Evolutionary conservation across 2,113 vertebrate species (phyloP).

Genomic region (Solea senegalensis): DNA sequence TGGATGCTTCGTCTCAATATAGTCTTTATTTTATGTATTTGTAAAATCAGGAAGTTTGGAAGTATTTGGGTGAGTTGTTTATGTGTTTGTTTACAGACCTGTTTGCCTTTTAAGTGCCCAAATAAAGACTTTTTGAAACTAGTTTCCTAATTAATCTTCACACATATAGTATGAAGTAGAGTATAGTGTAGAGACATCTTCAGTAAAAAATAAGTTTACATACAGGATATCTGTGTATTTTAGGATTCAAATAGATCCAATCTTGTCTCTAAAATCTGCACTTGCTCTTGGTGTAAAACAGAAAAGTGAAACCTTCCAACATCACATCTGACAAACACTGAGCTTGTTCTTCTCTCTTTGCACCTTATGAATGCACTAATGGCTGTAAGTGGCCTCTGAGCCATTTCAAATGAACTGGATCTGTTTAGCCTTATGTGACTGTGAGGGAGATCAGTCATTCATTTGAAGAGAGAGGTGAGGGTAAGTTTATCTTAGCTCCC

Average conservation of each 20-base stretch:
- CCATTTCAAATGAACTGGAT: background rate
- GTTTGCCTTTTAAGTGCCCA: too few species aligned
- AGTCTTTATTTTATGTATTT: too few species aligned
- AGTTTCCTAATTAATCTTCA: too few species aligned
- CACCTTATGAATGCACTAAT: background rate
- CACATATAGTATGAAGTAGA: too few species aligned
- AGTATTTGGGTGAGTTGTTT: too few species aligned
- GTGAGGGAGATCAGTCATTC: constrained; percentile 2
- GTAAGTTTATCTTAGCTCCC: constrained; percentile 41
- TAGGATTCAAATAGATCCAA: too few species aligned
- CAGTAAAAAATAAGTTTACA: too few species aligned
- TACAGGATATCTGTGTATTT: background rate
- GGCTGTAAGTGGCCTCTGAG: background rate
- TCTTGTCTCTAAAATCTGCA: background rate
- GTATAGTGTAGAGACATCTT: too few species aligned
- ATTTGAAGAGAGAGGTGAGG: constrained; percentile 5
- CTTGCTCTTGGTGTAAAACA: background rate
- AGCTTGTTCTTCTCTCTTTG: background rate
- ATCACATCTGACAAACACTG: background rate
- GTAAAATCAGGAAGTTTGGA: too few species aligned
- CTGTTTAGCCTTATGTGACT: background rate
- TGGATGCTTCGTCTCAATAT: too few species aligned
- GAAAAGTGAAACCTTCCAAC: background rate
- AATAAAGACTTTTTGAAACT: too few species aligned
- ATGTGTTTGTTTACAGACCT: too few species aligned